Base-by-base conservation (phyloP, 2,888 invertebrate species). In the Falcaria lacertinaria region DNA sequence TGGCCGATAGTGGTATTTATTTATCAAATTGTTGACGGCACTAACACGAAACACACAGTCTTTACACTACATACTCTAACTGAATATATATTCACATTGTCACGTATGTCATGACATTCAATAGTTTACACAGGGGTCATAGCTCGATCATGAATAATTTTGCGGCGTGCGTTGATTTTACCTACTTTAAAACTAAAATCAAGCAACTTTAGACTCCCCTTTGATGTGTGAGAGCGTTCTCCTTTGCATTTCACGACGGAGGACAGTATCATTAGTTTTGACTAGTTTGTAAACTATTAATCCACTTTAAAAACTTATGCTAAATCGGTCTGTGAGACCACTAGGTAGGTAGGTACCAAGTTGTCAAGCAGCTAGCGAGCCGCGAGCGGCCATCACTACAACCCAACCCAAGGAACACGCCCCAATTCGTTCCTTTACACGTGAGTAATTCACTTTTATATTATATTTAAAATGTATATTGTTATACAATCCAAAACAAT, bases 171-270 rank as follows among this genome's bases (percentile, higher is more conserved):
- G 68, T 59, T 55, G 56, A 48, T 58, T 54, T 54, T 52, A 62
- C 49, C 52, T 54, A 56, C 48, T 48, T 50, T 16, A 43, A 45
- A 43, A 35, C 43, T 39, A 56, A 52, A 56, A 64, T 53, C 57
- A 67, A 61, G 57, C 59, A 69, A 77, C 64, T 64, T 64, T 66
- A 44, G 65, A 87, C 87, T 86, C 80, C 73, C 89, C 88, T 89
- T 89, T 89, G 57, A 78, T 81, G 66, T 83, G 81, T 69, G 85
- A 80, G 80, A 79, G 77, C 76, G 81, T 79, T 72, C 83, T 87
- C 76, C 88, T 89, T 86, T 88, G 88, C 86, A 89, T 89, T 80
- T 87, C 88, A 87, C 86, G 82, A 74, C 55, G 71, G 64, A 70
- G 62, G 64, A 64, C 80, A 75, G 78, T 70, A 56, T 54, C 64